Conservation (phyloP, 1,140 invertebrate genomes). For the Idris sp. region DNA sequence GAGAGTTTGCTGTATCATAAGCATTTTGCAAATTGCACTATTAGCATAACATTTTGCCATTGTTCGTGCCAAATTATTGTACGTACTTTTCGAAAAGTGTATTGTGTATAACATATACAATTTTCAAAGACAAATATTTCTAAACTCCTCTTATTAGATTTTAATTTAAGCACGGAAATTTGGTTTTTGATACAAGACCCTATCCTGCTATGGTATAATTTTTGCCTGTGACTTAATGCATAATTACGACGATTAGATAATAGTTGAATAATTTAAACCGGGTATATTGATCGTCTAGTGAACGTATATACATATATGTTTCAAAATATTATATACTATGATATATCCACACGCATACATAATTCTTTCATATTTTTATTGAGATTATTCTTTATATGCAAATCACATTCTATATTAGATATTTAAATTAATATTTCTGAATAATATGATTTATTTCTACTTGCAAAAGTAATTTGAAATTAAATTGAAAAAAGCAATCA, state of each 20-base stretch:
- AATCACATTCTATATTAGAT: conserved; percentile 50
- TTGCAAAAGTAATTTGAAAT: too few relatives aligned
- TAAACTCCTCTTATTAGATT: too few relatives aligned
- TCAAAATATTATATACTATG: conserved; percentile 46
- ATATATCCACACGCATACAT: conserved; percentile 44
- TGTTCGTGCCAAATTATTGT: conserved; percentile 40
- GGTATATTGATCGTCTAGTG: conserved; percentile 19
- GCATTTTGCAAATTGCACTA: conserved; percentile 45
- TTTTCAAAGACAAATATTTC: conserved; percentile 7
- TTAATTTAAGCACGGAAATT: background rate
- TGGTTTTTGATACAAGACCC: background rate
- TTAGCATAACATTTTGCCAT: conserved; percentile 32
- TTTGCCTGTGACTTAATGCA: conserved; percentile 1
- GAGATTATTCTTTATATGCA: conserved; percentile 52
- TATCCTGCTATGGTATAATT: conserved; percentile 4
- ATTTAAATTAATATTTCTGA: conserved; percentile 29
- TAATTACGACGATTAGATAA: conserved; percentile 26
- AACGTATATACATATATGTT: conserved; percentile 30
- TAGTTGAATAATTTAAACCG: conserved; percentile 14
- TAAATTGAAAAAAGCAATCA: background rate
- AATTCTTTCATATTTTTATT: conserved; percentile 34
- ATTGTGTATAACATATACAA: background rate
- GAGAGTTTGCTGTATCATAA: conserved; percentile 39
- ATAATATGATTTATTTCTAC: conserved; percentile 40
- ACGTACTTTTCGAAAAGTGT: conserved; percentile 16